phyloP scores from a whole-genome alignment of 2,113 vertebrate species.

The Chunga burmeisteri region DNA sequence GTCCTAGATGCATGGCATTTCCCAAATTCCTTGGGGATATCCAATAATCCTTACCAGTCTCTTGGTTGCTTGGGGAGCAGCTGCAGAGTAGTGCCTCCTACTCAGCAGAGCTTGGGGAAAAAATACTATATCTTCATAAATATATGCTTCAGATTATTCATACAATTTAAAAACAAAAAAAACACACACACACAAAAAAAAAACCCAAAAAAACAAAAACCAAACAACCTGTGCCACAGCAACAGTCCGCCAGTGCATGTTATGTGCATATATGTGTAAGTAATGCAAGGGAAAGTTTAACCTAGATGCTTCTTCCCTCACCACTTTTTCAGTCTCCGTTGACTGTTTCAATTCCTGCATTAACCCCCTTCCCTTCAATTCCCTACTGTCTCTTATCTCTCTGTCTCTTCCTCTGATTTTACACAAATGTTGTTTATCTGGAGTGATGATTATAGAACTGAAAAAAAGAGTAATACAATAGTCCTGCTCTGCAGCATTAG shows the following conservation, averaged over 20 bases:
- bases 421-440: not conserved
- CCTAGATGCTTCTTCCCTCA: not conserved
- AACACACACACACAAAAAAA: not conserved
- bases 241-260: not conserved
- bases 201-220: too few relatives aligned
- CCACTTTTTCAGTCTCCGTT: not conserved
- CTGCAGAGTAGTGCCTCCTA: not conserved
- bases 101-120: not conserved
- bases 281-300: not conserved
- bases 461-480: not conserved
- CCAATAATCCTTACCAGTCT: not conserved
- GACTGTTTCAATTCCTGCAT: not conserved
- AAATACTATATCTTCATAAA: not conserved
- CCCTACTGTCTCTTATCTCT: not conserved
- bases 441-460: not conserved
- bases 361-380: not conserved
- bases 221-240: not conserved
- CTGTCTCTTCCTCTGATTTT: not conserved
- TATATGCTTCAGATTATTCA: not conserved
- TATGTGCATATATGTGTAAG: not conserved
- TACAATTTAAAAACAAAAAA: not conserved
- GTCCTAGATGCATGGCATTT: not conserved
- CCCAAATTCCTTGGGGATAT: conserved; percentile 4
- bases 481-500: not conserved
- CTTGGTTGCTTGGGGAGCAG: not conserved